Base-by-base conservation (phyloP, 92 coral and sea anemone species). In the Actinostola sp. region DNA sequence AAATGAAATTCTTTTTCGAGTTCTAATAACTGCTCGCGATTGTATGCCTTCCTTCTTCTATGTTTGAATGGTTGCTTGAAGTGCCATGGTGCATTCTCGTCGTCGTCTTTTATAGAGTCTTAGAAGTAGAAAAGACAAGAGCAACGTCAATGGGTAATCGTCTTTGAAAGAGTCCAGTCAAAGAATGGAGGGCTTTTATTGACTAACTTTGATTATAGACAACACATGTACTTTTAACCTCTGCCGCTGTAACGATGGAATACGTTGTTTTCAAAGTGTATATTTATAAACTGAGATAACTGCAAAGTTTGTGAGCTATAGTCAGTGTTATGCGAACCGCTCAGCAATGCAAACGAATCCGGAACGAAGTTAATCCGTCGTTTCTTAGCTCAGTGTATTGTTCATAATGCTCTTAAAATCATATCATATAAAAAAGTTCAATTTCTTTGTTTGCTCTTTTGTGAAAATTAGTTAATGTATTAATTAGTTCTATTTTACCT, bases 1-100 rank as follows among this genome's bases (percentile, higher is more conserved):
- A 95, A 95, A 63, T 95, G 99, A 67, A 95, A 95, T 60, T 95
- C 99, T 78, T 95, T 95, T 73, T 95, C 99, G 17, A 95, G 85
- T 50, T 95, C 99, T 62, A 95, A 73, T 29, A 95, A 89, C 76
- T 95, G 99, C 45, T 91, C 82, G 50, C 93, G 78, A 55, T 89
- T 91, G 85, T 95, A 95, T 8, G 99, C 99, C 83, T 92, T 89
- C 71, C 99, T 62, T 56, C 82, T 78, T 59, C 99, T 86, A 89
- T 93, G 95, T 70, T 89, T 87, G 86, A 92, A 95, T 15, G 99
- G 99, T 63, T 95, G 99, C 51, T 89, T 92, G 72, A 84, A 81
- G 34, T 92, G 94, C 99, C 99, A 95, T 0, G 97, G 97, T 8
- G 86, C 88, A 30, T 86, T 82, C 66, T 80, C 83, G 68, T 82